Conservation (phyloP, 2,888 invertebrate genomes). For the Seira ritae region DNA sequence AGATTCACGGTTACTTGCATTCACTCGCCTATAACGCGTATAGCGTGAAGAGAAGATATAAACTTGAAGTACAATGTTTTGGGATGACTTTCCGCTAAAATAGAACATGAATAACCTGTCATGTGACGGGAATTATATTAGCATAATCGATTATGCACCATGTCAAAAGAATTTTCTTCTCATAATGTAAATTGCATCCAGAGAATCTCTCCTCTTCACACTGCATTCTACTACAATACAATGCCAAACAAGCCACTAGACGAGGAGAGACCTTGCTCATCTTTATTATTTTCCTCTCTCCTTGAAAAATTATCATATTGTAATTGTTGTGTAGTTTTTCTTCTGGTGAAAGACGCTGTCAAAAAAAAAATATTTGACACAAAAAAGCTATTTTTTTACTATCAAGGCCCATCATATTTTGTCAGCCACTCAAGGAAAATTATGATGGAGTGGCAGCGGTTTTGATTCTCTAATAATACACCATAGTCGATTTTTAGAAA, state of each 20-base stretch:
- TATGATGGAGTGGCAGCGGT: conserved; percentile 12
- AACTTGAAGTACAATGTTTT: too few species aligned
- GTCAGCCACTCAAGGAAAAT: background rate
- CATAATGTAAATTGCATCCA: background rate
- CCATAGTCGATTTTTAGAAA: background rate
- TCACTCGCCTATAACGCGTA: background rate
- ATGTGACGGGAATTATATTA: background rate
- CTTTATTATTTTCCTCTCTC: too few species aligned
- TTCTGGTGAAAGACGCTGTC: background rate
- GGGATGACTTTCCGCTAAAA: too few species aligned
- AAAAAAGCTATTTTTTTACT: background rate
- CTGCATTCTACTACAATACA: too few species aligned
- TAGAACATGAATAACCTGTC: too few species aligned
- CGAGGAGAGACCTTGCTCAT: background rate
- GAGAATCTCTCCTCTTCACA: background rate
- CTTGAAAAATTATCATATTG: conserved; percentile 3
- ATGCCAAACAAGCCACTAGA: too few species aligned
- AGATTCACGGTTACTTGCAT: background rate
- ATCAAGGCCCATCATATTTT: conserved; percentile 17
- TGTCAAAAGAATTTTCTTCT: background rate
- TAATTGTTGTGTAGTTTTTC: background rate
- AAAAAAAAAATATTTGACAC: background rate
- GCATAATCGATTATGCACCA: conserved; percentile 7
- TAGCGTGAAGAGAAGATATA: too few species aligned
- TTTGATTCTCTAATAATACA: background rate